phyloP scores from a whole-genome alignment of 2,888 invertebrate genomes.

The Blastobasis lacticolella region DNA sequence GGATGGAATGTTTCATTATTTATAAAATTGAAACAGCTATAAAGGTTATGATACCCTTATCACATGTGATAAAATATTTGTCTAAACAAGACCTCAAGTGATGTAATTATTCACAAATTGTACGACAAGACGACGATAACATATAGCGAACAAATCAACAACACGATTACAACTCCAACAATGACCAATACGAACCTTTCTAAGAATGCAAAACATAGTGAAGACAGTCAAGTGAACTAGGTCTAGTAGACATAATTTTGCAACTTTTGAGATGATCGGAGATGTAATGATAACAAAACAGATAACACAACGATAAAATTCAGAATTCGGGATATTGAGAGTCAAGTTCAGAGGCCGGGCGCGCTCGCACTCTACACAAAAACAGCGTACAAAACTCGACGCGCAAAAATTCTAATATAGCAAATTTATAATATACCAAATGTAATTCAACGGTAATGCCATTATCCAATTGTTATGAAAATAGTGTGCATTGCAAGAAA shows the following conservation, averaged over 20 bases:
- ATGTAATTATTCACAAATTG: slow-evolving; percentile 21
- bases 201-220: slow-evolving; percentile 56
- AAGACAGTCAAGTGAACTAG: slow-evolving; percentile 23
- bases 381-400: neutral
- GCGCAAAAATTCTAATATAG: no score
- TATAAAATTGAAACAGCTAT: no score
- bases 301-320: slow-evolving; percentile 61
- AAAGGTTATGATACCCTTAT: slow-evolving; percentile 41
- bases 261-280: slow-evolving; percentile 39
- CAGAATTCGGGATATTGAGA: slow-evolving; percentile 26
- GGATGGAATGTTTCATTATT: no score
- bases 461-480: slow-evolving; percentile 14
- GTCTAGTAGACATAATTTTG: slow-evolving; percentile 26
- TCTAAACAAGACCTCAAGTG: slow-evolving; percentile 16
- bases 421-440: no score
- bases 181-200: slow-evolving; percentile 38
- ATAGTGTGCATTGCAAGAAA: slow-evolving; percentile 39
- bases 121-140: slow-evolving; percentile 1
- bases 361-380: slow-evolving; percentile 10
- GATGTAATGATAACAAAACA: slow-evolving; percentile 50
- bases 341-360: slow-evolving; percentile 22
- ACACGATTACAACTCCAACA: no score
- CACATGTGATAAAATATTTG: slow-evolving; percentile 20
- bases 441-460: no score
- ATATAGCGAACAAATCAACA: no score